Evolutionary conservation across 2,888 invertebrate genomes (phyloP).

Genomic region (Clostera curtula): DNA sequence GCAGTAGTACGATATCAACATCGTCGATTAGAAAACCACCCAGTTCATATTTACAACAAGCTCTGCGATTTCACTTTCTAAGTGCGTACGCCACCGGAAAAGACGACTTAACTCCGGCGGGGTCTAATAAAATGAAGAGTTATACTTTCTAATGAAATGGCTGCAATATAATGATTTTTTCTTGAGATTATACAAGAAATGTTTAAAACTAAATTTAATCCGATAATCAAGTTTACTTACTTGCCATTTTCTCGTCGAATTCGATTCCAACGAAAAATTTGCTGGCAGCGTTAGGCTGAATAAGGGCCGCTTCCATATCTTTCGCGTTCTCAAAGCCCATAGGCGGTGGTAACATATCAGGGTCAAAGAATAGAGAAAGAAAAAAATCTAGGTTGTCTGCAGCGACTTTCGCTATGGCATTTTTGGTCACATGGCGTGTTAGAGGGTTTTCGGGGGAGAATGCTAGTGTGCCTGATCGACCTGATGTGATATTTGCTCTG

Average conservation of each 20-base stretch:
- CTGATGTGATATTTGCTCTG: constrained; percentile 54
- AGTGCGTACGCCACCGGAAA: no score
- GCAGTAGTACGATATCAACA: no score
- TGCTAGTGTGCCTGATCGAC: constrained; percentile 55
- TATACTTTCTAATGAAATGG: no score
- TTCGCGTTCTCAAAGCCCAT: constrained; percentile 51
- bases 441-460: constrained; percentile 62
- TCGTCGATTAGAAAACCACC: no score
- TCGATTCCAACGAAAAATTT: constrained; percentile 60
- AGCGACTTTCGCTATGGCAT: constrained; percentile 56
- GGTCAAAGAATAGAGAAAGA: constrained; percentile 47
- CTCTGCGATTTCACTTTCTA: no score
- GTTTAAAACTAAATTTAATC: background rate
- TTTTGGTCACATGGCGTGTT: constrained; percentile 48
- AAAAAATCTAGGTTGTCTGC: constrained; percentile 55
- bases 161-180: background rate
- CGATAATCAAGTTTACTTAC: constrained; percentile 35
- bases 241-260: constrained; percentile 59
- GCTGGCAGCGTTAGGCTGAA: constrained; percentile 59
- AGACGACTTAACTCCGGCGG: no score
- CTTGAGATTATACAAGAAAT: background rate
- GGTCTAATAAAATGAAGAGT: no score
- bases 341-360: constrained; percentile 52
- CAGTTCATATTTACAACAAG: no score
- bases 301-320: constrained; percentile 51